Base-by-base conservation (phyloP, 1,140 invertebrate species). In the Araneus ventricosus region DNA sequence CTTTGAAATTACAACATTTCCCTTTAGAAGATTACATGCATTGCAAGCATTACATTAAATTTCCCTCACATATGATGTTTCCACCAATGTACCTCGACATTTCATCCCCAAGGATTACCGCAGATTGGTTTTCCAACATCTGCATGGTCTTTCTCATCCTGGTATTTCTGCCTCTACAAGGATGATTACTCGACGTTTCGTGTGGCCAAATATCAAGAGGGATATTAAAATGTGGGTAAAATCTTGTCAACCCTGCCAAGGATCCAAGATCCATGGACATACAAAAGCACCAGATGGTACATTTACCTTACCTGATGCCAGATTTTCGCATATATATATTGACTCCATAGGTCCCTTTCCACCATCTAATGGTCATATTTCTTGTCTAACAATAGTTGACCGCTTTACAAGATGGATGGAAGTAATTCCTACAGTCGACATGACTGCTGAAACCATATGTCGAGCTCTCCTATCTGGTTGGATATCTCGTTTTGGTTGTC, bases 371-470 rank as follows among this genome's bases (percentile, higher is more conserved):
- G 86, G 86, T 14, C 5, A 57, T 4, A 14, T 17, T 1, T 87
- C 27, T 34, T 87, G 0, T 22, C 89, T 95, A 5, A 41, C 37
- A 52, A 41, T 41, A n/a, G n/a, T n/a, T n/a, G 1, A 6, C 27
- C 80, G 14, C 0, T 84, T 52, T 27, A 84, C 41, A 24, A 22
- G n/a, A n/a, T 96, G 94, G 95, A 95, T 95, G 0, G 96, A 96
- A 94, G 95, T 95, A 0, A 93, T 95, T 30, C 95, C 96, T 10
- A 88, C 95, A 0, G 2, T 37, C 7, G 94, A 96, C 95, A 95
- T 95, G 90, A 67, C 94, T 17, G 95, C 96, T 34, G 95, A 95
- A 80, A 95, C 95, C 5, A 94, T 95, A 17, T 95, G 95, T 24
- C 80, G 87, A 79, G 94, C 94, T 17, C 94, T 96, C n/a, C 93